Percentiles rank a stretch among this genome's conserved stretches.
Conservation (phyloP, 2,888 invertebrate species). For the Andrena hattorfiana region DNA sequence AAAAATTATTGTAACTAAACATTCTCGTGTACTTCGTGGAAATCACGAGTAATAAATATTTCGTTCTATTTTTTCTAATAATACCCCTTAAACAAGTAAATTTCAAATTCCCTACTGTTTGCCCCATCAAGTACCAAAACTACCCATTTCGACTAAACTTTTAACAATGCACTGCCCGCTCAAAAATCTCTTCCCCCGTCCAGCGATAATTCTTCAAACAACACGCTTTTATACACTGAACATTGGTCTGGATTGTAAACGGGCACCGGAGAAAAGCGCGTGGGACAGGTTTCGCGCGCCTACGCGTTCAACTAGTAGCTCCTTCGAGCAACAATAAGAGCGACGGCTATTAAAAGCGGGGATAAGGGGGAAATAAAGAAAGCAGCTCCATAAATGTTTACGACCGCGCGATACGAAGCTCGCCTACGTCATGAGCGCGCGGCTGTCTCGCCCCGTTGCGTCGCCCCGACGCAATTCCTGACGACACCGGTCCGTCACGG, state of each 20-base stretch:
- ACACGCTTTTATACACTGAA: too few species aligned
- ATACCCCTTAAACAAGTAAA: too few species aligned
- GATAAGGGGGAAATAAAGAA: slow-evolving; percentile 6
- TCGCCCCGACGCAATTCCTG: slow-evolving; percentile 27
- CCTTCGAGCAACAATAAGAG: not conserved
- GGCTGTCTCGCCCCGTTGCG: not conserved
- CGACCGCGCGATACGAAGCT: slow-evolving; percentile 28
- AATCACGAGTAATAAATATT: too few species aligned
- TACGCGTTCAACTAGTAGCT: slow-evolving; percentile 1
- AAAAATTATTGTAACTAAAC: too few species aligned
- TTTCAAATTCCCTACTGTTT: too few species aligned
- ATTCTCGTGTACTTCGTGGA: too few species aligned
- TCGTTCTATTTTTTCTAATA: too few species aligned
- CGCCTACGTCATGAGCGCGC: slow-evolving; percentile 17
- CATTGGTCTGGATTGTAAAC: not conserved
- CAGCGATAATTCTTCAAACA: not conserved
- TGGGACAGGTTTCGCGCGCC: not conserved
- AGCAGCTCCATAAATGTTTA: slow-evolving; percentile 45
- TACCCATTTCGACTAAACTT: too few species aligned
- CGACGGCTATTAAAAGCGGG: slow-evolving; percentile 13
- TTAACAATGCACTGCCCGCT: too few species aligned
- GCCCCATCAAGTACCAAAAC: too few species aligned
- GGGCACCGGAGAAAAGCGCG: not conserved
- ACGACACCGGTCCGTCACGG: slow-evolving; percentile 30
- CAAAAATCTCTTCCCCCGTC: too few species aligned